Conservation (phyloP, 1,140 invertebrate genomes). For the Cyclina sinensis region DNA sequence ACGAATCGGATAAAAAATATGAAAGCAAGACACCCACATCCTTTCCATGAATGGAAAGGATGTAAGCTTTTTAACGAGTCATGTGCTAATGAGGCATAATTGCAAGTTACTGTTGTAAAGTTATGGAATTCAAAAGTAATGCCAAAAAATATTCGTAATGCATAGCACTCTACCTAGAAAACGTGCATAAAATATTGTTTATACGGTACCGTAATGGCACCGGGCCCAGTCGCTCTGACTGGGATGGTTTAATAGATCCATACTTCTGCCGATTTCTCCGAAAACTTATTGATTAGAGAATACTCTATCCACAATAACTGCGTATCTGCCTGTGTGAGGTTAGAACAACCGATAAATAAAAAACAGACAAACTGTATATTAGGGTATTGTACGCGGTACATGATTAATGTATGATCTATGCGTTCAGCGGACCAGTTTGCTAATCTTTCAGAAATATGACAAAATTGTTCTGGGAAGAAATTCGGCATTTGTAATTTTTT, state of each 20-base stretch:
- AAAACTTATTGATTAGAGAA: slow-evolving; percentile 27
- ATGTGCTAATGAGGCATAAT: too few relatives aligned
- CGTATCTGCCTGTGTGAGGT: not conserved
- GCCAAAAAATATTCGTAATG: too few relatives aligned
- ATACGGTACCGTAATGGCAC: slow-evolving; percentile 20
- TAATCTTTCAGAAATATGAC: not conserved
- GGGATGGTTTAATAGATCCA: slow-evolving; percentile 35
- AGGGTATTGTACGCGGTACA: not conserved
- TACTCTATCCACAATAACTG: slow-evolving; percentile 26
- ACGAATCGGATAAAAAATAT: too few relatives aligned
- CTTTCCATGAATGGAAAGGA: too few relatives aligned
- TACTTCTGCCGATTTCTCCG: slow-evolving; percentile 16
- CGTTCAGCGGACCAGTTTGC: not conserved
- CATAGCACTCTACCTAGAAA: too few relatives aligned
- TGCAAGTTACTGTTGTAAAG: too few relatives aligned
- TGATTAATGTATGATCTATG: slow-evolving; percentile 24
- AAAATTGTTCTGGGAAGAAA: not conserved
- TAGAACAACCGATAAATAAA: slow-evolving; percentile 35
- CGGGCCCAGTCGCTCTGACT: not conserved
- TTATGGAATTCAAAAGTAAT: too few relatives aligned
- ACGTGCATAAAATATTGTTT: not conserved
- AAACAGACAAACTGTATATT: slow-evolving; percentile 29
- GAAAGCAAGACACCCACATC: too few relatives aligned
- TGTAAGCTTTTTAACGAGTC: too few relatives aligned
- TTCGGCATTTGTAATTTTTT: slow-evolving; percentile 20